These are phyloP conservation scores for Ophraella communa DNA, from an alignment of 2,888 invertebrate genomes.

Conservation along the genomic window DNA sequence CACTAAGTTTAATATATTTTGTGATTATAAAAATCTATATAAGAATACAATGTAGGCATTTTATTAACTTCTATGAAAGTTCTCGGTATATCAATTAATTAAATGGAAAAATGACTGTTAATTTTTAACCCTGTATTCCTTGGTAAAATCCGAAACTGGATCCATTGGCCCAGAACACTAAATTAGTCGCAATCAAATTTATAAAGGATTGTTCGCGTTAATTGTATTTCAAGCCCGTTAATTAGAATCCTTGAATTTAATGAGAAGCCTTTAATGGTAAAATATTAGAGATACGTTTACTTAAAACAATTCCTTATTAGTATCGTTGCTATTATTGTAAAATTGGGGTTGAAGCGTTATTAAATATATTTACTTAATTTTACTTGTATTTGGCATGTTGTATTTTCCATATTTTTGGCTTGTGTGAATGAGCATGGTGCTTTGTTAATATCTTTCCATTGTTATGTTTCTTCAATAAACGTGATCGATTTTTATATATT, in stretches of 20 bases:
- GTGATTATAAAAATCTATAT: too few species aligned
- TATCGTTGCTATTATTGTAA: constrained; percentile 30
- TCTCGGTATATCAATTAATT: too few species aligned
- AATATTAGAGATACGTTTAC: constrained; percentile 10
- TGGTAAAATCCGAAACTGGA: too few species aligned
- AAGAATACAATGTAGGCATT: too few species aligned
- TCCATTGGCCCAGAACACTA: background rate
- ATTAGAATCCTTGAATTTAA: background rate
- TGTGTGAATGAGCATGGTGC: constrained; percentile 32
- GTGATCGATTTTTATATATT: constrained; percentile 16
- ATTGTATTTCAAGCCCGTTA: background rate
- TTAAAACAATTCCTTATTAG: constrained; percentile 26
- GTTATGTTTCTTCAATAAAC: constrained; percentile 25
- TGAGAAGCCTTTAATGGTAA: background rate
- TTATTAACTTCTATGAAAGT: too few species aligned
- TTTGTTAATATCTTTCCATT: constrained; percentile 26
- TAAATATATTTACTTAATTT: background rate
- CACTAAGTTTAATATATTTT: too few species aligned
- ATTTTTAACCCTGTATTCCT: too few species aligned
- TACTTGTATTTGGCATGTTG: constrained; percentile 32
- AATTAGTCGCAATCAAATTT: background rate
- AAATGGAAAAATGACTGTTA: too few species aligned
- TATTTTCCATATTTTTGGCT: constrained; percentile 33
- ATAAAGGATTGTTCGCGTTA: background rate
- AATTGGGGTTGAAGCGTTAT: constrained; percentile 24